Evolutionary conservation across 2,113 vertebrate species (phyloP), one percentile per base, ranked within the genome.

Genomic region (Rutilus rutilus): DNA sequence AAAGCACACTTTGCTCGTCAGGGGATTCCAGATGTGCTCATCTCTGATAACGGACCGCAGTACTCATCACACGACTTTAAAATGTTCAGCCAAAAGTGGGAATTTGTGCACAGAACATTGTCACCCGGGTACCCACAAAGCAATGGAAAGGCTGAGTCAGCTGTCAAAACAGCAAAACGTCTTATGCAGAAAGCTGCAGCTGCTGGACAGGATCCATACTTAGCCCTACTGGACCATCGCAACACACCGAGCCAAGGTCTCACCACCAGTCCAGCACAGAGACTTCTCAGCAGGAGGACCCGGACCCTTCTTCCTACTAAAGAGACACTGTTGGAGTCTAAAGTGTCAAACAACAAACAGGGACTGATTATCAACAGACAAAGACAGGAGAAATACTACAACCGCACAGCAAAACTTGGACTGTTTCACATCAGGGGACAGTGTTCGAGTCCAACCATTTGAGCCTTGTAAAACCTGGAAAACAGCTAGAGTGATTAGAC

Each of bases 1-100:
- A 89, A 89, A 71, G 82, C 86, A 3, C 67, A 87, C 25, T 87
- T 89, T 82, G 85, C 88, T 3, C 3, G 78, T 0, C 78, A 87
- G 42, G 78, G 79, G 21, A 86, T 86, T 52, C 81, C 54, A 9
- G 36, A 86, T 64, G 10, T 36, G 39, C n/a, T 85, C 23, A 52
- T 69, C 19, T 86, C 87, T n/a, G 84, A 79, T 30, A 87, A 80
- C 17, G 71, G 87, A 5, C 78, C 87, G 57, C 78, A 86, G 12
- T 82, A 82, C 77, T n/a, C 65, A 21, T 83, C 75, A 2, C 62
- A 64, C 0, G 76, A 87, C 15, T 85, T 85, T 42, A n/a, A 81
- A 30, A 33, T 23, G 4, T 85, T 81, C 52, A 17, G 73, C 21
- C 9, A 77, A 25, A 67, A 30, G n/a, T 88, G 78, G 87, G 87